Evolutionary conservation across 1,140 invertebrate species (phyloP).

Genomic region (Gryon sp.): DNA sequence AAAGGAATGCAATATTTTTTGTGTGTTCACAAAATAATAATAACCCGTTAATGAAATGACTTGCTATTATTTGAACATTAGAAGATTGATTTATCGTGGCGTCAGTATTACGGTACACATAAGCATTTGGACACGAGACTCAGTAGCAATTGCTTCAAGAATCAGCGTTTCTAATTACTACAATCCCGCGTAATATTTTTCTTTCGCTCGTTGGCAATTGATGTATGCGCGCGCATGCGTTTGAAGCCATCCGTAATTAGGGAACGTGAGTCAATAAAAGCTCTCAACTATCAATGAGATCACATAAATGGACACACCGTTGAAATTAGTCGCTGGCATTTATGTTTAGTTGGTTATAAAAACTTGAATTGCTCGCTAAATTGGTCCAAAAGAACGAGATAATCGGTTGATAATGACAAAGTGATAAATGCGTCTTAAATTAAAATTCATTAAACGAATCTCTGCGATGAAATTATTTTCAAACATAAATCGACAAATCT

Average conservation of each 20-base stretch:
- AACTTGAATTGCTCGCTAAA: too few relatives aligned
- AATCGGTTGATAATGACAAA: too few relatives aligned
- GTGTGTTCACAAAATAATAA: constrained; percentile 42
- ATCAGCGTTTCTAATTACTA: constrained; percentile 53
- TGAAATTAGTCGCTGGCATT: background rate
- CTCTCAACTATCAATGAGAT: constrained; percentile 27
- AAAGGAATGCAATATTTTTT: constrained; percentile 5
- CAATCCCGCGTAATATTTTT: constrained; percentile 39
- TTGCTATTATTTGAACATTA: constrained; percentile 49
- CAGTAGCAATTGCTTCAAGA: constrained; percentile 34
- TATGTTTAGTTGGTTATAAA: background rate
- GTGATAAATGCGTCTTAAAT: constrained; percentile 4
- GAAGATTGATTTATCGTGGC: constrained; percentile 57
- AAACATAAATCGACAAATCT: constrained; percentile 15
- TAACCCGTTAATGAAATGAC: constrained; percentile 45
- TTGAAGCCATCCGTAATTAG: constrained; percentile 32
- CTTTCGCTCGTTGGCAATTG: constrained; percentile 35
- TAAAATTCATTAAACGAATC: constrained; percentile 7
- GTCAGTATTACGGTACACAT: constrained; percentile 34
- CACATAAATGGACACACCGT: constrained; percentile 8
- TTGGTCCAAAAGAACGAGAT: background rate
- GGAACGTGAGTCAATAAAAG: constrained; percentile 40
- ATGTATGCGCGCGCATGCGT: constrained; percentile 23
- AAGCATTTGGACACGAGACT: constrained; percentile 14
- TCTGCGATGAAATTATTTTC: constrained; percentile 16